Evolutionary conservation across 1,140 invertebrate genomes (phyloP).

Genomic region (Pseudomyrmex dendroicus): DNA sequence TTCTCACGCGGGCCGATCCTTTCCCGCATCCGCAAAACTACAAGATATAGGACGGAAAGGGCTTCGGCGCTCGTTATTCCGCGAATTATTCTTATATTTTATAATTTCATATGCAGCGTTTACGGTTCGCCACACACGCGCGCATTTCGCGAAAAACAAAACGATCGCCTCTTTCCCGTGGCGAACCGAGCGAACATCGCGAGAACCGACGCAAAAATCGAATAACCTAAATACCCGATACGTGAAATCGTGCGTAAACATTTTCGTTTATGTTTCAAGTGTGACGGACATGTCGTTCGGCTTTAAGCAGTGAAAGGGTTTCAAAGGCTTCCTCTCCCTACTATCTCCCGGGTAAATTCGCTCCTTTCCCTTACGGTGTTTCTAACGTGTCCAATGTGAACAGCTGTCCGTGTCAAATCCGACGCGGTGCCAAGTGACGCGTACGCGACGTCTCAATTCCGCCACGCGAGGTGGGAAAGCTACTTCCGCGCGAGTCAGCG

Average conservation of each 20-base stretch:
- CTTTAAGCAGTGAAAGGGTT: constrained; percentile 21
- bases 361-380: constrained; percentile 49
- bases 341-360: constrained; percentile 23
- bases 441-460: constrained; percentile 73
- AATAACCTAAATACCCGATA: constrained; percentile 43
- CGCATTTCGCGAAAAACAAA: neutral
- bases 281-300: neutral
- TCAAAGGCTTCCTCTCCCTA: neutral
- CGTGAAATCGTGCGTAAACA: neutral
- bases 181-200: constrained; percentile 17
- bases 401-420: constrained; percentile 78
- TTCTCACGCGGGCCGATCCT: constrained; percentile 20
- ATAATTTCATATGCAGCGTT: constrained; percentile 32
- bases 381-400: constrained; percentile 44
- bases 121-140: neutral
- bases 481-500: constrained; percentile 76
- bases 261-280: neutral
- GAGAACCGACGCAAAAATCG: constrained; percentile 1
- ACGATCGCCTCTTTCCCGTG: neutral
- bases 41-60: constrained; percentile 32
- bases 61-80: constrained; percentile 5
- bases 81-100: neutral
- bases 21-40: constrained; percentile 25
- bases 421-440: constrained; percentile 51
- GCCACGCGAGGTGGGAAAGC: constrained; percentile 59